A percentile compares a stretch with the other conserved stretches of the same genome.
Conservation (phyloP, 2,113 vertebrate genomes). For the Phoxinus phoxinus region DNA sequence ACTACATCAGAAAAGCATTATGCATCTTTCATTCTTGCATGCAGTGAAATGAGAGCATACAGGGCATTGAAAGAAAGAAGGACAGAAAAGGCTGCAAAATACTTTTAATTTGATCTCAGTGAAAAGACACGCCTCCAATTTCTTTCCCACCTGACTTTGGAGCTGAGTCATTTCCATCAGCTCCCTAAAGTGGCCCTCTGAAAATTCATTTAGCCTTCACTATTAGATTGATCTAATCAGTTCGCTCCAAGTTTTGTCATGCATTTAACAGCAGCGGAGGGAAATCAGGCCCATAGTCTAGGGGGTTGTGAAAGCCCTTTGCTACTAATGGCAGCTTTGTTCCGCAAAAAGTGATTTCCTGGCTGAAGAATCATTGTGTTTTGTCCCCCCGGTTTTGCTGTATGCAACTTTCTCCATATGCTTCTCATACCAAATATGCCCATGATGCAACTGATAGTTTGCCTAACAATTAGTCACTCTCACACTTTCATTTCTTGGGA, state of each 20-base stretch:
- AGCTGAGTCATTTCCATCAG: conserved; percentile 61
- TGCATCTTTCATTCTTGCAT: conserved; percentile 25
- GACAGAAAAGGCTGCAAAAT: conserved; percentile 42
- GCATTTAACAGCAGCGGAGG: conserved; percentile 38
- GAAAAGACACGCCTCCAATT: conserved; percentile 58
- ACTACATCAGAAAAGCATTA: conserved; percentile 54
- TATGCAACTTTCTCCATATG: not conserved
- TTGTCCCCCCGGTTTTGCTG: not conserved
- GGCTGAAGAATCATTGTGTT: conserved; percentile 19
- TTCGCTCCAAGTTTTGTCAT: conserved; percentile 57
- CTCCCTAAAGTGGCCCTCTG: conserved; percentile 61
- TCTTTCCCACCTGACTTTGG: conserved; percentile 59
- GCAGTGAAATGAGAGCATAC: conserved; percentile 31
- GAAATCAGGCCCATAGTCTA: conserved; percentile 15
- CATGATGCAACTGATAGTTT: not conserved
- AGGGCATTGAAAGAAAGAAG: not conserved
- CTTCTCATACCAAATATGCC: not conserved
- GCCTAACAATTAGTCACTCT: not conserved
- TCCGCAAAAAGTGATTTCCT: conserved; percentile 10
- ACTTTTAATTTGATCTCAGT: conserved; percentile 61
- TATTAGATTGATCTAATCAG: conserved; percentile 67
- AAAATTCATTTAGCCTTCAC: conserved; percentile 64
- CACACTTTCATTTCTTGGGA: conserved; percentile 18
- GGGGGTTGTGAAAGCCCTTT: not conserved
- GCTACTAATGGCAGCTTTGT: conserved; percentile 19